Evolutionary conservation across 1,140 invertebrate genomes (phyloP), one percentile per base, ranked within the genome.

Genomic region (Eriosoma lanigerum): DNA sequence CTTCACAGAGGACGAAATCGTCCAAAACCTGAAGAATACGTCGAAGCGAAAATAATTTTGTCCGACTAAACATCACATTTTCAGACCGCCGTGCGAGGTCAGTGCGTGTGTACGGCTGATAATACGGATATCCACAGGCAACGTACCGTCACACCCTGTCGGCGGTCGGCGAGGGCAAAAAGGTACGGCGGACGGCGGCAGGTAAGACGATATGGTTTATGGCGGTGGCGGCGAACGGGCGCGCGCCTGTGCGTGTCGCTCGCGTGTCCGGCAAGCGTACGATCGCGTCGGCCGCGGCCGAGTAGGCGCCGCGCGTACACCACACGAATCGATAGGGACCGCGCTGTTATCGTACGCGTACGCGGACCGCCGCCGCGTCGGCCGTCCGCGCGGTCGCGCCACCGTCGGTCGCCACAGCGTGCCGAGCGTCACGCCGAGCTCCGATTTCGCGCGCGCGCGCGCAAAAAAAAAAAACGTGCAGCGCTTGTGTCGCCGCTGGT

Each of bases 201-300:
- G 62, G 62, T 64, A 64, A 64, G 62, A 64, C 62, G 62, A 64
- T 64, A 62, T n/a, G 60, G 60, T 62, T 62, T 62, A 32, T 32
- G 60, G 24, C 6, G 21, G 10, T 13, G 52, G 52, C 0, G 52
- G 52, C 8, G 56, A 21, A 24, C 4, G 56, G 21, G 21, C 13
- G 24, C 58, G 58, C 58, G 58, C 58, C 58, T 60, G 24, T 60
- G 58, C 26, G 58, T 60, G 58, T 60, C 32, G 32, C 8, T 38
- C 32, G 58, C 58, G 58, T 60, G 58, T 60, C 58, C 58, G 24
- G 24, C 58, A 13, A 17, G 15, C 58, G 58, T 26, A 26, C 26
- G 24, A 26, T 26, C 17, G 19, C 29, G 26, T 26, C 3, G 26
- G 29, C 62, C 32, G 64, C 64, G 64, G 58, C 58, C 58, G 24